These are phyloP conservation scores for Melieria picta DNA, from an alignment of 2,888 invertebrate genomes.

Conservation along the genomic window DNA sequence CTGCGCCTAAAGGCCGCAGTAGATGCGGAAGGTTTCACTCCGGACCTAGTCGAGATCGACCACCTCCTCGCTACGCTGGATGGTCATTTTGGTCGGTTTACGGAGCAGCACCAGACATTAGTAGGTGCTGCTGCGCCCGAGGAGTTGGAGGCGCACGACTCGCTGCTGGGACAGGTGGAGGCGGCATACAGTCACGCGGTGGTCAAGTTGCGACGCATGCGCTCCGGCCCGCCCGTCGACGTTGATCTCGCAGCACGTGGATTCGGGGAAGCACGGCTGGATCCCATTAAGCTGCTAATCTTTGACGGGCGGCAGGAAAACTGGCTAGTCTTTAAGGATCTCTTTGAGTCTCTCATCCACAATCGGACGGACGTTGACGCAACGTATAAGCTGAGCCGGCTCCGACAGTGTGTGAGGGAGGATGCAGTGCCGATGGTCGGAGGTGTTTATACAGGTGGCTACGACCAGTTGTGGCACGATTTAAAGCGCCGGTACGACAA, in stretches of 20 bases:
- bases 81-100: too few species aligned
- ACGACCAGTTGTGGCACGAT: slow-evolving; percentile 29
- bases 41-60: background rate
- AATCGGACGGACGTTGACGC: slow-evolving; percentile 5
- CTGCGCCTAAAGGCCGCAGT: background rate
- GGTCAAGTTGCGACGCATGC: too few species aligned
- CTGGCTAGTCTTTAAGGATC: slow-evolving; percentile 21
- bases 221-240: too few species aligned
- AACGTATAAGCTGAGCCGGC: slow-evolving; percentile 20
- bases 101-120: too few species aligned
- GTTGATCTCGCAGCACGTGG: too few species aligned
- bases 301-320: slow-evolving; percentile 12
- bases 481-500: slow-evolving; percentile 30
- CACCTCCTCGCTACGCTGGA: background rate
- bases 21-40: background rate
- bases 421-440: slow-evolving; percentile 14
- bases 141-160: slow-evolving; percentile 4
- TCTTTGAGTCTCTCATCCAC: slow-evolving; percentile 18
- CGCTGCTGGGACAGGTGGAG: background rate
- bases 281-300: background rate
- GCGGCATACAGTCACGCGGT: too few species aligned
- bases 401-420: slow-evolving; percentile 20
- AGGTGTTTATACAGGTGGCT: slow-evolving; percentile 23
- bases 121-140: background rate
- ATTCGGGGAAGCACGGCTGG: slow-evolving; percentile 56